Base-by-base conservation (phyloP, 1,140 invertebrate genomes). In the Zophobas atratus region DNA sequence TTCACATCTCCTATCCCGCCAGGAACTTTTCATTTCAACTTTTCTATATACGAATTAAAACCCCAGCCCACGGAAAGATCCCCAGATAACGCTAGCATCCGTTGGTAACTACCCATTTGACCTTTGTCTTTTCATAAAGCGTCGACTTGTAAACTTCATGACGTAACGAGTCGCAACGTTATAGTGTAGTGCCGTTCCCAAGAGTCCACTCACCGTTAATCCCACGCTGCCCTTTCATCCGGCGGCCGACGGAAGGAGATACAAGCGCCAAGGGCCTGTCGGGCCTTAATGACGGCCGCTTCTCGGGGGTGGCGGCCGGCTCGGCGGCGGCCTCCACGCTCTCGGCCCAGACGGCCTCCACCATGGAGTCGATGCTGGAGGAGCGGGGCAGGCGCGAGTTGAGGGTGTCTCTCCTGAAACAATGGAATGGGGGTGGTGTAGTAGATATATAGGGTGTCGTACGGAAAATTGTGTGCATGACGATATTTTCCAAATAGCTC, bases 331-430 rank as follows among this genome's bases (percentile, higher is more conserved):
- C 87, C 84, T 89, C 86, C 71, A 88, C 70, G 36, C 86, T 86
- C 75, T 85, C 84, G 5, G 87, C 86, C 87, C 89, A 90, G 35
- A 92, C 90, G 4, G 91, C 89, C 81, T 93, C 92, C 35, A 92
- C 92, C 88, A 93, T 89, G 0, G 91, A 92, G 86, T 95, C 94
- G 83, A 95, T 95, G 84, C 94, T 95, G 60, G 93, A 92, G 55
- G 94, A 95, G 1, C 94, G 89, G n/a, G 93, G 92, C 1, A 94
- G 80, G 48, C 88, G 87, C 33, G 80, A 87, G 76, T 81, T 85
- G 82, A 85, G 81, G 82, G 90, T 89, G 81, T 90, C 90, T 46
- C 90, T 87, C 73, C 90, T 91, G 85, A n/a, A 87, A 86, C 67
- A 57, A 60, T 8, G 1, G 56, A 38, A 35, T 6, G 6, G 4